A percentile compares a stretch with the other conserved stretches of the same genome.
phyloP scores from a whole-genome alignment of 2,888 invertebrate genomes.

The Argynnis bischoffii region DNA sequence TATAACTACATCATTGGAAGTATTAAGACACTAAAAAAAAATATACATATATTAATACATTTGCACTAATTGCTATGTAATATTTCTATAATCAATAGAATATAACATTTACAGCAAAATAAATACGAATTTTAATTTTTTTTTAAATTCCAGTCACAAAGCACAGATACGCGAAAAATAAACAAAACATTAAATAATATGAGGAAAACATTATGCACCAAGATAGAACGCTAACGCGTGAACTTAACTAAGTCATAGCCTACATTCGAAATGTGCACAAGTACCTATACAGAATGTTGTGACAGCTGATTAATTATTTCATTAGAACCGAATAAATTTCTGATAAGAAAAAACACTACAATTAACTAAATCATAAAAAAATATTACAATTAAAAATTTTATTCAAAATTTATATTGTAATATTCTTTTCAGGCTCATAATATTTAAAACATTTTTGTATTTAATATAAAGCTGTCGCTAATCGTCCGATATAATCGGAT shows the following conservation, averaged over 20 bases:
- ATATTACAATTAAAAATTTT: slow-evolving; percentile 13
- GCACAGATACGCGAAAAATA: slow-evolving; percentile 18
- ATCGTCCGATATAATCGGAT: neutral
- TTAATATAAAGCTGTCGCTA: too few relatives aligned
- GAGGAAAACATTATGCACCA: slow-evolving; percentile 66
- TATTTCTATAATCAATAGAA: too few relatives aligned
- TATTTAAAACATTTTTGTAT: too few relatives aligned
- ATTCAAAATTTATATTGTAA: slow-evolving; percentile 1
- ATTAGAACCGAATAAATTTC: neutral
- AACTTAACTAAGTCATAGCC: slow-evolving; percentile 65
- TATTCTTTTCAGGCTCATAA: neutral
- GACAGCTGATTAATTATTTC: slow-evolving; percentile 7
- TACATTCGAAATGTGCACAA: slow-evolving; percentile 53
- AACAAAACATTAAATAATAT: slow-evolving; percentile 39
- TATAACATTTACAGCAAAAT: neutral
- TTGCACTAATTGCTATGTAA: too few relatives aligned
- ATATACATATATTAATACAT: too few relatives aligned
- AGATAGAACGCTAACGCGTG: slow-evolving; percentile 41
- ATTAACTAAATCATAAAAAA: neutral
- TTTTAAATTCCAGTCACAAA: slow-evolving; percentile 6
- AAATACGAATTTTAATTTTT: neutral
- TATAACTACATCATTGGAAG: too few relatives aligned
- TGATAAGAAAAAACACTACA: neutral
- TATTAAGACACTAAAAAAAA: too few relatives aligned
- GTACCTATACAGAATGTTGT: slow-evolving; percentile 8